Conservation (phyloP, 2,113 vertebrate species). For the Pogonocichla stellata region DNA sequence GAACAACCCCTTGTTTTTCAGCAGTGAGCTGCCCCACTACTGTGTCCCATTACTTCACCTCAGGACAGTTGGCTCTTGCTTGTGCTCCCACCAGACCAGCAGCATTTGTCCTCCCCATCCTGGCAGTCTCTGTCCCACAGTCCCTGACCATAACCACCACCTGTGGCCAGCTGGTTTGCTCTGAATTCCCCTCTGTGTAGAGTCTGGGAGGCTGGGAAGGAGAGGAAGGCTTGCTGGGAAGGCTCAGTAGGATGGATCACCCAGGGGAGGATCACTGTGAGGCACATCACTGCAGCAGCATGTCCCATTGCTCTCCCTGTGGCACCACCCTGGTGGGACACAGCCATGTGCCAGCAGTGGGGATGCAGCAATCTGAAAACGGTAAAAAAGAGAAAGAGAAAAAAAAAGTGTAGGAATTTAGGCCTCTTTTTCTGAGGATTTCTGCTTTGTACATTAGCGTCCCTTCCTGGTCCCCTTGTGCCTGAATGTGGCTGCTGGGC, state of each 20-base stretch:
- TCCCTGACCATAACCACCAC: neutral
- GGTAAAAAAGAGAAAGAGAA: neutral
- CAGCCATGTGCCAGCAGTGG: accelerated
- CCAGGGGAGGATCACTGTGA: neutral
- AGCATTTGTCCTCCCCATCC: neutral
- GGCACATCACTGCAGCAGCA: neutral
- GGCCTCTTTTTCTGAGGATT: neutral
- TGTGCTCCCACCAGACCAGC: neutral
- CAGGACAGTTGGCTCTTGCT: neutral
- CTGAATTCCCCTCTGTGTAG: accelerated
- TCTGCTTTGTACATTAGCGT: neutral
- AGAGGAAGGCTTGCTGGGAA: neutral
- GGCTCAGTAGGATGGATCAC: neutral
- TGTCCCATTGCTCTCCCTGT: neutral
- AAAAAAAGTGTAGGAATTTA: neutral
- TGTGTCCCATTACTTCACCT: neutral
- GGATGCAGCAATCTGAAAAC: neutral
- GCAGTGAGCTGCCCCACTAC: neutral
- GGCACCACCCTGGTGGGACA: neutral
- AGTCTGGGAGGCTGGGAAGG: neutral
- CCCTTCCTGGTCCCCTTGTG: neutral
- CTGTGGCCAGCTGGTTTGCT: neutral
- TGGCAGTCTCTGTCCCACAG: neutral
- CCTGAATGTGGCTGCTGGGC: neutral
- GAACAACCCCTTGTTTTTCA: neutral